Percentiles rank a stretch among this genome's conserved stretches.
Evolutionary conservation across 2,797 vertebrate species (phyloP).

Genomic region (Arnoldichthys spilopterus): DNA sequence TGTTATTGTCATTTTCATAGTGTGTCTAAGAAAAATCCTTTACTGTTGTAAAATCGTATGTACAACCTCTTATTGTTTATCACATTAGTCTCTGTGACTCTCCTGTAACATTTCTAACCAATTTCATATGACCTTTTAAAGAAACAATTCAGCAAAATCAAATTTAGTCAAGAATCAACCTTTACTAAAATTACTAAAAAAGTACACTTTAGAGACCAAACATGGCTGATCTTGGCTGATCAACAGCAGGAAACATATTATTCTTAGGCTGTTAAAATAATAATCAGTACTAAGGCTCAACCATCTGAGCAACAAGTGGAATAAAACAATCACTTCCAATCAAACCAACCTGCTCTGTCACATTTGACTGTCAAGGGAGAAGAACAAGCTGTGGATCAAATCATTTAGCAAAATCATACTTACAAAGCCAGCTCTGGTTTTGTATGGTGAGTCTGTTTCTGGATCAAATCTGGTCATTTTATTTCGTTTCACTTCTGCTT

Average conservation of each 20-base stretch:
- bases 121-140: neutral
- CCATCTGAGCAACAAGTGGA: neutral
- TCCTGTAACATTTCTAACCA: no score
- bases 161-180: neutral
- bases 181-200: no score
- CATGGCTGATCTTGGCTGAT: neutral
- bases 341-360: neutral
- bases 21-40: no score
- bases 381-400: neutral
- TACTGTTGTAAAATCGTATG: no score
- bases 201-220: neutral
- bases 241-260: no score
- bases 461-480: neutral
- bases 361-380: no score
- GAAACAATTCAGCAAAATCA: neutral
- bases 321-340: neutral
- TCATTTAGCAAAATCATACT: conserved; percentile 1
- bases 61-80: neutral
- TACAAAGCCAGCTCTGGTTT: neutral
- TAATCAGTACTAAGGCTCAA: neutral
- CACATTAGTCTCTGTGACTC: neutral
- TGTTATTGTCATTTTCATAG: no score
- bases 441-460: neutral
- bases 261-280: neutral
- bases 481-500: neutral